Evolutionary conservation across 1,140 invertebrate genomes (phyloP).

Genomic region (Zaprionus taronus): DNA sequence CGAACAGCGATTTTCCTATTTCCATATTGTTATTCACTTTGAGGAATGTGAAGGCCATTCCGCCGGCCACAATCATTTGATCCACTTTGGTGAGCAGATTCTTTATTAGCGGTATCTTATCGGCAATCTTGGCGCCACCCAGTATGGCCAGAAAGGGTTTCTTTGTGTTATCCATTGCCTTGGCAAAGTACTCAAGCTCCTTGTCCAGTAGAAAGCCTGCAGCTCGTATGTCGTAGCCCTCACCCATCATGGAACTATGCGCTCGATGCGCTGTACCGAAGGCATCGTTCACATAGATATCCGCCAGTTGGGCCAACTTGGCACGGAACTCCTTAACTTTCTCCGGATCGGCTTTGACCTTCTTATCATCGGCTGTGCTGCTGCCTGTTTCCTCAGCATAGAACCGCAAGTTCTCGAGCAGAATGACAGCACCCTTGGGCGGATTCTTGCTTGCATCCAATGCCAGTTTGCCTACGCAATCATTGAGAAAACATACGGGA

Average conservation of each 20-base stretch:
- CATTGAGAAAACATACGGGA: constrained; percentile 94
- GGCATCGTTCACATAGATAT: constrained; percentile 99
- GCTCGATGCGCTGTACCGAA: constrained; percentile 99
- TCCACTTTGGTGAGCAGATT: constrained; percentile 99
- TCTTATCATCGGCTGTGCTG: constrained; percentile 93
- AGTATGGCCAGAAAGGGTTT: constrained; percentile 98
- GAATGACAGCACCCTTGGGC: constrained; percentile 92
- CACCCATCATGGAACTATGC: constrained; percentile 96
- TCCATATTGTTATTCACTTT: constrained; percentile 96
- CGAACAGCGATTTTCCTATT: constrained; percentile 97
- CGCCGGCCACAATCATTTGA: constrained; percentile 99
- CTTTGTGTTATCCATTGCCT: constrained; percentile 97
- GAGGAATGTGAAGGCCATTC: constrained; percentile 99
- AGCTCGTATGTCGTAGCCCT: constrained; percentile 93
- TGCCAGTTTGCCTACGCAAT: constrained; percentile 96
- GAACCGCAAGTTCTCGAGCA: constrained; percentile 98
- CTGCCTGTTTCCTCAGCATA: constrained; percentile 99
- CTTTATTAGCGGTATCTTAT: constrained; percentile 99
- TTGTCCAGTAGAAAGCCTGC: constrained; percentile 98
- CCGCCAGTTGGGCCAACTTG: constrained; percentile 96
- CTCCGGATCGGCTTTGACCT: constrained; percentile 87
- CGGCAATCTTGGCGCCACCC: constrained; percentile 99
- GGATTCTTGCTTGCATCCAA: constrained; percentile 95
- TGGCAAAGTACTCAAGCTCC: constrained; percentile 98
- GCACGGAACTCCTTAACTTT: constrained; percentile 93